Base-by-base conservation (phyloP, 2,113 vertebrate genomes). In the Erythrolamprus reginae region DNA sequence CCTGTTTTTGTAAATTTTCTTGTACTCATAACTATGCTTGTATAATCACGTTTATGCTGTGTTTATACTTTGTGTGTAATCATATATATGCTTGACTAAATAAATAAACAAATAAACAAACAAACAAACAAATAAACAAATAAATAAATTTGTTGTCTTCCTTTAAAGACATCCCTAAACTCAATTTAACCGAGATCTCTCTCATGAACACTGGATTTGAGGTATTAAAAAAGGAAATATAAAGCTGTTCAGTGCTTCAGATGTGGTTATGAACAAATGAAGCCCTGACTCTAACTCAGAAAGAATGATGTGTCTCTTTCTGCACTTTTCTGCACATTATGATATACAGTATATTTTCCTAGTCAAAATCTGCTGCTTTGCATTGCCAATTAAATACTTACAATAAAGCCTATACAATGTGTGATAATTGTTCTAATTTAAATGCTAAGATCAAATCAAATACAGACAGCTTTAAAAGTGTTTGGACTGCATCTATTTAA, bases 401-500 rank as follows among this genome's bases (percentile, higher is more conserved):
- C 13, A 47, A n/a, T 23, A 1, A 7, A 23, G 10, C 0, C 7
- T 45, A 26, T 38, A 87, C 13, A n/a, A 21, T 24, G 0, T 17
- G 17, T 42, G 33, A 77, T 77, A 42, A 42, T 42, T 77, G 33
- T 77, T 77, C 33, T 42, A 77, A 33, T 42, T 77, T 42, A 77
- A 77, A 42, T 42, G 33, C 70, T 77, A 42, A 42, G 17, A 77
- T 42, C 3, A 42, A 77, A 77, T 42, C 33, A 42, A 89, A 89
- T 55, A 47, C 51, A 89, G 33, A 47, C 70, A 9, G 17, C 65
- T 84, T 23, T 3, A 33, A 0, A 19, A 87, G 82, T 0, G 0
- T 65, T 87, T 23, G 92, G n/a, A 21, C 90, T 88, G 26, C 48
- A 47, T 86, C 93, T 50, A 90, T 3, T 50, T 77, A 33, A n/a